Evolutionary conservation across 1,140 invertebrate genomes (phyloP).

Genomic region (Himalopsyche phryganea): DNA sequence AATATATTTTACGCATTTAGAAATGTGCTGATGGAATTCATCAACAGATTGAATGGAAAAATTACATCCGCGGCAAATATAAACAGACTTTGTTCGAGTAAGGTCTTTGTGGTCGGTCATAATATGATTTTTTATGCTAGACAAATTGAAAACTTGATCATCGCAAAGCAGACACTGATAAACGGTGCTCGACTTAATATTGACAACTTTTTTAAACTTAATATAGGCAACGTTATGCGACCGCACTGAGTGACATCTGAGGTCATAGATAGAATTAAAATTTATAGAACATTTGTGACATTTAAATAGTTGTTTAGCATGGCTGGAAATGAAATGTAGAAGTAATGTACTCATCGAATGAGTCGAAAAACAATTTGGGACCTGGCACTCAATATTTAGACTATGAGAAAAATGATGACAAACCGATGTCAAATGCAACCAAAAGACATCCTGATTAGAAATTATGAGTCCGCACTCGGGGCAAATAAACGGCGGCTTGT

Average conservation of each 20-base stretch:
- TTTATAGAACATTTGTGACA: constrained; percentile 39
- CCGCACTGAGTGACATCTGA: too few relatives aligned
- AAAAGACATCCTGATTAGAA: constrained; percentile 39
- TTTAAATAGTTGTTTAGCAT: constrained; percentile 46
- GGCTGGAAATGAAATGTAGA: constrained; percentile 44
- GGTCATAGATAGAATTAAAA: neutral
- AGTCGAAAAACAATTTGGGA: constrained; percentile 44
- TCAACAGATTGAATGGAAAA: neutral
- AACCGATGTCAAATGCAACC: constrained; percentile 49
- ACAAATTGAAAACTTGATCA: too few relatives aligned
- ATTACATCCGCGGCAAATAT: too few relatives aligned
- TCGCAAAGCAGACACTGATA: too few relatives aligned
- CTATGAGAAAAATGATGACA: constrained; percentile 51
- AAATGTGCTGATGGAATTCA: constrained; percentile 5
- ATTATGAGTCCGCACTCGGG: constrained; percentile 52
- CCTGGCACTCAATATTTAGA: constrained; percentile 45
- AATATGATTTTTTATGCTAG: too few relatives aligned
- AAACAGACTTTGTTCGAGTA: too few relatives aligned
- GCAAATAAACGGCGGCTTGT: constrained; percentile 47
- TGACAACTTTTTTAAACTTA: too few relatives aligned
- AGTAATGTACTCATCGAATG: constrained; percentile 37
- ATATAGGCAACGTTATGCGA: too few relatives aligned
- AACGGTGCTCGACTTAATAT: too few relatives aligned
- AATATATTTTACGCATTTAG: constrained; percentile 33
- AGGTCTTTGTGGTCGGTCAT: too few relatives aligned